phyloP scores from a whole-genome alignment of 1,140 invertebrate species.

The Coelopa frigida region DNA sequence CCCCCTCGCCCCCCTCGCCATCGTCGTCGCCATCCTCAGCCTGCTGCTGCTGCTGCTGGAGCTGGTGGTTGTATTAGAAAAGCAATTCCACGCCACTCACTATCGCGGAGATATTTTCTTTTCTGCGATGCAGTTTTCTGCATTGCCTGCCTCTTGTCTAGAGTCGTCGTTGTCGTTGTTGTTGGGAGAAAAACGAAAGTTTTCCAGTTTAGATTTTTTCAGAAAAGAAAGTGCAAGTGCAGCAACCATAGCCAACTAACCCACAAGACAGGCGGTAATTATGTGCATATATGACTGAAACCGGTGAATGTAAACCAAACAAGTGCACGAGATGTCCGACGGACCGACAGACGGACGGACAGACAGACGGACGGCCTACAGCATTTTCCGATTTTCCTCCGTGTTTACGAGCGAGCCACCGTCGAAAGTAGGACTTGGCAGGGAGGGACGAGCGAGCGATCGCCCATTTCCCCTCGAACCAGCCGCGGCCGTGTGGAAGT shows the following conservation, averaged over 20 bases:
- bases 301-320: neutral
- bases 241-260: slow-evolving; percentile 16
- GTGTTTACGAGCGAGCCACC: no score
- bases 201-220: slow-evolving; percentile 44
- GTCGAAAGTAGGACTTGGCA: no score
- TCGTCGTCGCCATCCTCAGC: neutral
- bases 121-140: neutral
- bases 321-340: neutral
- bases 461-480: no score
- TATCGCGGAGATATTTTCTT: no score
- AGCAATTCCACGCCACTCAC: no score
- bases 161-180: no score
- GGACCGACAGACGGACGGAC: no score
- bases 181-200: slow-evolving; percentile 44
- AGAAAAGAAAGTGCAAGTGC: slow-evolving; percentile 46
- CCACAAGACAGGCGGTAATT: slow-evolving; percentile 4
- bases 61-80: slow-evolving; percentile 3
- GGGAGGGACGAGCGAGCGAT: no score
- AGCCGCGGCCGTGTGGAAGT: no score
- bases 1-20: neutral
- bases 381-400: no score
- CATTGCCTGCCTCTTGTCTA: slow-evolving; percentile 3
- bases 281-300: neutral
- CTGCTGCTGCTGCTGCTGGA: slow-evolving; percentile 1
- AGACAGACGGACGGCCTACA: no score